Evolutionary conservation across 2,113 vertebrate genomes (phyloP).

Genomic region (Gambusia affinis): DNA sequence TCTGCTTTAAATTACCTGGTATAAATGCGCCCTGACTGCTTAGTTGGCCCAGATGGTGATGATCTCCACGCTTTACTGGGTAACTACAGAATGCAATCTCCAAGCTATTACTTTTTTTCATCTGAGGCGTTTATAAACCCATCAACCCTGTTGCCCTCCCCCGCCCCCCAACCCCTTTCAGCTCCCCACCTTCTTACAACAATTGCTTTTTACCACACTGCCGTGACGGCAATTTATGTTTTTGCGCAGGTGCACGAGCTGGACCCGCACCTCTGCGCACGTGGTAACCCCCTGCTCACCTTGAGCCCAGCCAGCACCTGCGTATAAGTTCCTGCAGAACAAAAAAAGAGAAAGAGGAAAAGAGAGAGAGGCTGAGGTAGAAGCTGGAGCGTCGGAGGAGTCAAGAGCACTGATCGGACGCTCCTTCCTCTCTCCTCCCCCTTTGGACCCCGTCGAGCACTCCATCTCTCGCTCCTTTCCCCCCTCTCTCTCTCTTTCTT

Average conservation of each 20-base stretch:
- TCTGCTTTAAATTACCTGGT: no score
- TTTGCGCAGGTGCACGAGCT: constrained; percentile 75
- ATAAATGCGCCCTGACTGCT: constrained; percentile 13
- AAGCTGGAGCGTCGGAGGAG: constrained; percentile 61
- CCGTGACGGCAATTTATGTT: constrained; percentile 1
- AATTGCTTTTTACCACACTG: not conserved
- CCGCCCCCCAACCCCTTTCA: no score
- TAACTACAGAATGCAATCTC: constrained; percentile 41
- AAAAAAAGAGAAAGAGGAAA: constrained; percentile 36
- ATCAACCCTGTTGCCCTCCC: constrained; percentile 26
- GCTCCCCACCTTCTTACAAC: not conserved
- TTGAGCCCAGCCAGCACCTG: constrained; percentile 80
- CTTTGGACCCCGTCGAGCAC: constrained; percentile 79
- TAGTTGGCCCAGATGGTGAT: constrained; percentile 9
- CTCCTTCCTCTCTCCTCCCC: constrained; percentile 86
- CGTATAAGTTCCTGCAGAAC: constrained; percentile 86
- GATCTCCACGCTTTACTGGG: constrained; percentile 7
- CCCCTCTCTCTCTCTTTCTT: constrained; percentile 73
- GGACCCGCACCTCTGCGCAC: constrained; percentile 83
- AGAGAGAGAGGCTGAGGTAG: not conserved
- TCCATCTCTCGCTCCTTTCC: constrained; percentile 70
- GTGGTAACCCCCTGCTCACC: constrained; percentile 80
- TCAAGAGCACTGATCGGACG: constrained; percentile 83
- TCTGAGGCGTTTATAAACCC: constrained; percentile 41
- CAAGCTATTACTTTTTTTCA: constrained; percentile 42